A percentile compares a stretch with the other conserved stretches of the same genome.
These are phyloP conservation scores for Drosophila pectinifera DNA, from an alignment of 1,140 invertebrate species.

Conservation along the genomic window DNA sequence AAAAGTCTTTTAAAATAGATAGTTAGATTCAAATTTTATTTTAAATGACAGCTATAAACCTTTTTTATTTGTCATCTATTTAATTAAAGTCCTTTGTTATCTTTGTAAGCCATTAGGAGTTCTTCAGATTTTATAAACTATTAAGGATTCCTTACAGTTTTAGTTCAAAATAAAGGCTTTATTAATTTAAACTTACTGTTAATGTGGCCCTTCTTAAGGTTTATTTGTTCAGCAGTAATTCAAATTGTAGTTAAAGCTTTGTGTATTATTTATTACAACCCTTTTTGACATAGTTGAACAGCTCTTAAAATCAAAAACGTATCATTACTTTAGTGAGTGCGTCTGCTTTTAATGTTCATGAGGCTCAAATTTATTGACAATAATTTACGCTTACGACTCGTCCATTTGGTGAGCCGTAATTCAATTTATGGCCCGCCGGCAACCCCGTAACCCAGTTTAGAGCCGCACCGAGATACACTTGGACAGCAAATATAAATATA, in stretches of 20 bases:
- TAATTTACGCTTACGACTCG: conserved; percentile 32
- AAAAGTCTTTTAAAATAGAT: no score
- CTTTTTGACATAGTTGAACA: neutral
- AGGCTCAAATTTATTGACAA: conserved; percentile 39
- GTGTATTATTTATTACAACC: neutral
- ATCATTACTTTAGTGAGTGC: neutral
- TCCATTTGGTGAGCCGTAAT: conserved; percentile 50
- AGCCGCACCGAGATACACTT: conserved; percentile 46
- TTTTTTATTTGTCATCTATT: no score
- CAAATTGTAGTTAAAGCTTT: neutral
- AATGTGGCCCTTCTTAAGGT: neutral
- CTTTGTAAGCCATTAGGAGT: no score
- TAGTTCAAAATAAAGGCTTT: no score
- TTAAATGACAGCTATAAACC: no score
- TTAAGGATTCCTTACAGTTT: no score
- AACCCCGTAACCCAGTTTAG: conserved; percentile 55
- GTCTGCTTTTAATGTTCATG: conserved; percentile 27
- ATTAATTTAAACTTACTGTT: no score
- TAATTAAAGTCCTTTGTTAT: no score
- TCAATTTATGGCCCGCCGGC: conserved; percentile 52
- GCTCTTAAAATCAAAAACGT: neutral
- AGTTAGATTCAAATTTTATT: no score
- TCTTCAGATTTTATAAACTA: no score
- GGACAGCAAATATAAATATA: conserved; percentile 55
- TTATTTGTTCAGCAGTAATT: neutral